Base-by-base conservation (phyloP, 2,797 vertebrate species). In the Pseudochaenichthys georgianus region DNA sequence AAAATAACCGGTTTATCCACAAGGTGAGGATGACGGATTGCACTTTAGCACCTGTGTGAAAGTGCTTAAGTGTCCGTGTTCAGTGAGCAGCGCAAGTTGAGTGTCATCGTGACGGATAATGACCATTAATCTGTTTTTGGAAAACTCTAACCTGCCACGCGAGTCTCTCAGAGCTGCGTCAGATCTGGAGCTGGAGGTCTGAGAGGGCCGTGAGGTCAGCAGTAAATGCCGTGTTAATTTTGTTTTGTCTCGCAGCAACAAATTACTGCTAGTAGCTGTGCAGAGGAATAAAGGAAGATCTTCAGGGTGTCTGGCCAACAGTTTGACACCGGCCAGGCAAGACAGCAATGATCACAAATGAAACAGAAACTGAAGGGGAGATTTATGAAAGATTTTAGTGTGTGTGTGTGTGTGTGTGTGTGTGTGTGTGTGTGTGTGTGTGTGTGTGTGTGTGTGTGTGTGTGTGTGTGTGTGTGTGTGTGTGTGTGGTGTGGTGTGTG, bases 1-100 rank as follows among this genome's bases (percentile, higher is more conserved):
- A 99, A 94, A 99, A 99, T 94, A 99, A 99, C 94, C 92, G 98
- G 93, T 93, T 93, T 99, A 87, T 99, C 95, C 98, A 99, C 91
- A 99, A 99, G 97, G 98, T 99, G 96, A 96, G 95, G 61, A 83
- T 15, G 42, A 58, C 73, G 52, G 28, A 74, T 46, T 74, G 42
- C 46, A 70, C 17, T 42, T 86, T 55, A 48, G 62, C 80, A 73
- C 63, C 64, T 71, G 72, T 80, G 80, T 87, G 74, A 59, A 86
- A 81, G 82, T n/a, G 64, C 31, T 78, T 86, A 74, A 82, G 76
- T 72, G 75, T 85, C 52, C 60, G 58, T 81, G 87, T 79, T 79
- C 64, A 63, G 52, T 70, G 60, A 73, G 77, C 67, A 75, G 55
- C 63, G 15, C 47, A 80, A 52, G 69, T 64, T 9, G 19, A 81